These are phyloP conservation scores for Mastomys coucha DNA, from an alignment of 2,113 vertebrate species.

Conservation along the genomic window DNA sequence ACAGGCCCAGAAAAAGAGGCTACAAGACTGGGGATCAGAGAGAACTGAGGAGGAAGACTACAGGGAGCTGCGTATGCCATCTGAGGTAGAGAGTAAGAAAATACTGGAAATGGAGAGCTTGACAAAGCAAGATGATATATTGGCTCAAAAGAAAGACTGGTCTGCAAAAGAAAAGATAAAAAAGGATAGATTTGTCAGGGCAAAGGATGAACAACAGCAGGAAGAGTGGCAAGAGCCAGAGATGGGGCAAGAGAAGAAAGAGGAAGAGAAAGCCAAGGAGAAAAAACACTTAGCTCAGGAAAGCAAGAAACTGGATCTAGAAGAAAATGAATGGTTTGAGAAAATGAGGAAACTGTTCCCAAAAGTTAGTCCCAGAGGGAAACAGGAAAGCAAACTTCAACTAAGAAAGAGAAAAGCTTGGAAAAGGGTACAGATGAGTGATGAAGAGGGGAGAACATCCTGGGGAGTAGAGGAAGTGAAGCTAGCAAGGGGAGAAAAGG, in stretches of 20 bases:
- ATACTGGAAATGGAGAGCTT: background rate
- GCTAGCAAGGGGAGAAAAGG: background rate
- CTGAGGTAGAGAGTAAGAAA: background rate
- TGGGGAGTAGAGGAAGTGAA: background rate
- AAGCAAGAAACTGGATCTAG: constrained; percentile 42
- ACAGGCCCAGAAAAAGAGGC: background rate
- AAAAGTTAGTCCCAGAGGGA: background rate
- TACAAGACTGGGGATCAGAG: background rate
- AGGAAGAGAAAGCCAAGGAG: background rate
- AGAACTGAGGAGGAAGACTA: background rate
- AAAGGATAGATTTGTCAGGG: background rate
- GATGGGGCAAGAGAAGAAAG: background rate
- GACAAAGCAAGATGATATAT: background rate
- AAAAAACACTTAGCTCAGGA: background rate
- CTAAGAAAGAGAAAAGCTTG: background rate
- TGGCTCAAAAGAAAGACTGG: background rate
- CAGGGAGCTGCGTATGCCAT: background rate
- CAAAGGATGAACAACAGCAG: background rate
- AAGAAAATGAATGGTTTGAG: background rate
- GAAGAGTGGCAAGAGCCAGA: background rate
- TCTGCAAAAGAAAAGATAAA: background rate
- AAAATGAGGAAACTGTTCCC: background rate
- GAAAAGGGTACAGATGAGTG: background rate
- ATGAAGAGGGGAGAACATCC: background rate
- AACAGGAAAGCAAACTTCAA: background rate